A percentile compares a stretch with the other conserved stretches of the same genome.
These are phyloP conservation scores for Drosophila diplacantha DNA, from an alignment of 2,888 invertebrate species.

Conservation along the genomic window DNA sequence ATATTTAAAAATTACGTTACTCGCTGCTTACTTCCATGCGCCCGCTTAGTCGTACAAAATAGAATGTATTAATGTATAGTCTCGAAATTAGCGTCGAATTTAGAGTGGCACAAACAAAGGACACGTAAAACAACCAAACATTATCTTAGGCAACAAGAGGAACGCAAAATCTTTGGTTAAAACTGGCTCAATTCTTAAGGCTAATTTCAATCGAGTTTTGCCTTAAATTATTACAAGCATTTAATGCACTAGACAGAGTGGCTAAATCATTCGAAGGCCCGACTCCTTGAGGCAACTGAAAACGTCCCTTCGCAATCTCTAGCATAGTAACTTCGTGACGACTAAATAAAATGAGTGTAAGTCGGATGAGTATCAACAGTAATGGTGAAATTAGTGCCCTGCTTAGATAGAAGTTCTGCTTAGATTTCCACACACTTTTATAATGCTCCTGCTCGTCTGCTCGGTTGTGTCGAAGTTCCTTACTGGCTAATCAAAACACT, in stretches of 20 bases:
- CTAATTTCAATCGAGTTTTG: slow-evolving; percentile 37
- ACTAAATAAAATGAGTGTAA: slow-evolving; percentile 26
- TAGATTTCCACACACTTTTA: slow-evolving; percentile 30
- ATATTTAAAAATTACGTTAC: slow-evolving; percentile 39
- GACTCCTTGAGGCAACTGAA: slow-evolving; percentile 35
- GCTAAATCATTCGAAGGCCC: slow-evolving; percentile 53
- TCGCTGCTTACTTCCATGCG: slow-evolving; percentile 34
- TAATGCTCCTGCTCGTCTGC: slow-evolving; percentile 4
- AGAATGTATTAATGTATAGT: slow-evolving; percentile 3
- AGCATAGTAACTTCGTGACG: slow-evolving; percentile 35
- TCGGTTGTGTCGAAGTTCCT: slow-evolving; percentile 42
- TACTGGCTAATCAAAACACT: slow-evolving; percentile 63
- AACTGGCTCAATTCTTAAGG: slow-evolving; percentile 45
- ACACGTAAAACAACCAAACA: slow-evolving; percentile 35
- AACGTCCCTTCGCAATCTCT: slow-evolving; percentile 20
- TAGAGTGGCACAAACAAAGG: slow-evolving; percentile 9
- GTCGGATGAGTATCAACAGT: slow-evolving; percentile 28
- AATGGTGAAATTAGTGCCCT: slow-evolving; percentile 40
- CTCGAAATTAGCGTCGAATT: not conserved
- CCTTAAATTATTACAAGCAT: slow-evolving; percentile 60
- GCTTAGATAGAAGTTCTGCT: slow-evolving; percentile 34
- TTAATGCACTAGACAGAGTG: slow-evolving; percentile 56
- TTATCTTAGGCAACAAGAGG: slow-evolving; percentile 48
- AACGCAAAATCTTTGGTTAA: slow-evolving; percentile 61
- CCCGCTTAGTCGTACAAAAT: slow-evolving; percentile 22